Conservation (phyloP, 2,113 vertebrate genomes). For the Paedocypris sp. region DNA sequence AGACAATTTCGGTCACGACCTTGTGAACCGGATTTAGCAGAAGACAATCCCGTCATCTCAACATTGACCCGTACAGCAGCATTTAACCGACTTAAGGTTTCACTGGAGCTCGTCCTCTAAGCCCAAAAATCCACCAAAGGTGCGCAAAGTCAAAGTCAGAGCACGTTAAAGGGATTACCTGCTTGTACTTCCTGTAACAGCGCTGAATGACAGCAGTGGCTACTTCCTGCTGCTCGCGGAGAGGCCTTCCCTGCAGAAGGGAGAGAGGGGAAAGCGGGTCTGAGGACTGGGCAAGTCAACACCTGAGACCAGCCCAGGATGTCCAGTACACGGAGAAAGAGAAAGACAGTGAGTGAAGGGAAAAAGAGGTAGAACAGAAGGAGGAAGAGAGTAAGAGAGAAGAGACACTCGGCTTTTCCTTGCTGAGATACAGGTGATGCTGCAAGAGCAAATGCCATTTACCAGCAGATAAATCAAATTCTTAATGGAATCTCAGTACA, state of each 20-base stretch:
- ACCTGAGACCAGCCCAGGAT: not conserved
- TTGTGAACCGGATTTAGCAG: too few relatives aligned
- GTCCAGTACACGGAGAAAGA: not conserved
- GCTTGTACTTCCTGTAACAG: conserved; percentile 97
- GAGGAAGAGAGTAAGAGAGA: conserved; percentile 1
- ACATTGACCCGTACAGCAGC: not conserved
- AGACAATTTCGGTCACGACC: conserved; percentile 32
- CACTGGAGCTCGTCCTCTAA: not conserved
- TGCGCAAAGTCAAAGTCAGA: not conserved
- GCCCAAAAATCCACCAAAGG: not conserved
- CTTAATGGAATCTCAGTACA: conserved; percentile 43
- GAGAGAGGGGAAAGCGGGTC: conserved; percentile 49
- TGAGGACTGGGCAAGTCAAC: conserved; percentile 8
- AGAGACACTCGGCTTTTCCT: not conserved
- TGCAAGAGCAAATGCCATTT: conserved; percentile 46
- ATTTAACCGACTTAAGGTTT: not conserved
- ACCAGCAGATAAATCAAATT: conserved; percentile 29
- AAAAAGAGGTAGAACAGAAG: too few relatives aligned
- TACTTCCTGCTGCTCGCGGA: conserved; percentile 93
- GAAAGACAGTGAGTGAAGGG: not conserved
- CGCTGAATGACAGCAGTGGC: conserved; percentile 94
- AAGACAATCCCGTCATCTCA: not conserved
- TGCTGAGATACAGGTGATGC: conserved; percentile 41
- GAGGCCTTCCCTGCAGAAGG: conserved; percentile 77
- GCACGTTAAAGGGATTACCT: conserved; percentile 64